phyloP scores from a whole-genome alignment of 2,888 invertebrate species.

The Patella ulyssiponensis region DNA sequence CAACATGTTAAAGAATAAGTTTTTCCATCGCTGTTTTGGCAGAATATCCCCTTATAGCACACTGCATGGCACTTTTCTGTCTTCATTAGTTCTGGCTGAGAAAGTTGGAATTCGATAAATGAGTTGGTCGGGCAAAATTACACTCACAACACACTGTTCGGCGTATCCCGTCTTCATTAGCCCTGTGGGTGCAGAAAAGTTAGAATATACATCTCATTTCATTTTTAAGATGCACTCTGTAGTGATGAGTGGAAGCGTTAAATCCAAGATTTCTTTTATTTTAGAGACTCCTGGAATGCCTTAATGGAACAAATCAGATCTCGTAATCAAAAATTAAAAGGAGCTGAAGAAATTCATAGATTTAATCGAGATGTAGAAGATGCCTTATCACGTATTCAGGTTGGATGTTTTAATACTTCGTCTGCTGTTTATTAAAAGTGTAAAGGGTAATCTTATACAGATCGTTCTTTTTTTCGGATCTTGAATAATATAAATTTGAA shows the following conservation, averaged over 20 bases:
- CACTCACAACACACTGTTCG: too few species aligned
- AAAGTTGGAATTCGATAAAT: too few species aligned
- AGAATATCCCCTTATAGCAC: too few species aligned
- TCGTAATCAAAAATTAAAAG: constrained; percentile 88
- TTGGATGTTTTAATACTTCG: constrained; percentile 28
- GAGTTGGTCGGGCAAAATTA: too few species aligned
- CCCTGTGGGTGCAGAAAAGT: too few species aligned
- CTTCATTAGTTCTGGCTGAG: too few species aligned
- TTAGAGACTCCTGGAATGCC: constrained; percentile 82
- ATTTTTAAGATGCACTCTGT: too few species aligned
- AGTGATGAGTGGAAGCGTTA: not conserved
- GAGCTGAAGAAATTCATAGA: constrained; percentile 96
- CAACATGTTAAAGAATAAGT: too few species aligned
- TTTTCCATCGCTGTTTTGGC: too few species aligned
- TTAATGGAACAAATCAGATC: constrained; percentile 89
- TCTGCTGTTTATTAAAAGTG: not conserved
- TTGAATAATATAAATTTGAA: not conserved
- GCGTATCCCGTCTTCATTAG: too few species aligned
- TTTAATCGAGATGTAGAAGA: constrained; percentile 97
- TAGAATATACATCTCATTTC: too few species aligned
- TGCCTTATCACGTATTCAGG: constrained; percentile 87
- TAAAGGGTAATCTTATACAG: not conserved
- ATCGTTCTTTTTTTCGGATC: not conserved
- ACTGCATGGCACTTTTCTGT: too few species aligned
- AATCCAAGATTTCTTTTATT: not conserved